These are phyloP conservation scores for Nipponacmea schrenckii DNA, from an alignment of 2,888 invertebrate genomes.

Conservation along the genomic window DNA sequence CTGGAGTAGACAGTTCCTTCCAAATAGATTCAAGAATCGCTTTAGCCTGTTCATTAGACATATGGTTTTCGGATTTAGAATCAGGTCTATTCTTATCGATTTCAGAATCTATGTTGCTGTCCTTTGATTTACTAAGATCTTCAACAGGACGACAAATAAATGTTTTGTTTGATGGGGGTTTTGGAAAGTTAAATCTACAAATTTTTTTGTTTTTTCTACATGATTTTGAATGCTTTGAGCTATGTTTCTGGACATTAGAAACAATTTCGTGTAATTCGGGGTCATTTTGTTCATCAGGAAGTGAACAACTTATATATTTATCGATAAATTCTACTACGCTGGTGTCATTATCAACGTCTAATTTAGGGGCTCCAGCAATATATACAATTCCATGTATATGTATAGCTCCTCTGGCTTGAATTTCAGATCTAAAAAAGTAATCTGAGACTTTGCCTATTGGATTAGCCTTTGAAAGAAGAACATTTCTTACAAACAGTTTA, in stretches of 20 bases:
- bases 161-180: not conserved
- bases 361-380: too few relatives aligned
- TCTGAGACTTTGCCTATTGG: slow-evolving; percentile 38
- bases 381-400: too few relatives aligned
- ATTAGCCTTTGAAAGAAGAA: slow-evolving; percentile 19
- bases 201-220: slow-evolving; percentile 26
- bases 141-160: not conserved
- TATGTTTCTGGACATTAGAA: too few relatives aligned
- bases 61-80: not conserved
- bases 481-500: slow-evolving; percentile 29
- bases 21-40: too few relatives aligned
- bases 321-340: slow-evolving; percentile 29
- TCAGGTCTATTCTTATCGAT: slow-evolving; percentile 10
- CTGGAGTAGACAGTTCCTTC: not conserved
- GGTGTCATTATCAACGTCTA: slow-evolving; percentile 24
- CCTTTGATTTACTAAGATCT: too few relatives aligned
- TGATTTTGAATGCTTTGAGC: slow-evolving; percentile 26
- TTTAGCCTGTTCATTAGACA: not conserved
- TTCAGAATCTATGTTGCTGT: too few relatives aligned
- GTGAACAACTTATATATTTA: slow-evolving; percentile 24
- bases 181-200: slow-evolving; percentile 29
- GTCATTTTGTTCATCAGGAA: slow-evolving; percentile 24
- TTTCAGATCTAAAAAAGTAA: too few relatives aligned
- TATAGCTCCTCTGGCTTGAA: too few relatives aligned
- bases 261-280: slow-evolving; percentile 18